Conservation (phyloP, 2,888 invertebrate genomes). For the Thera obeliscata region DNA sequence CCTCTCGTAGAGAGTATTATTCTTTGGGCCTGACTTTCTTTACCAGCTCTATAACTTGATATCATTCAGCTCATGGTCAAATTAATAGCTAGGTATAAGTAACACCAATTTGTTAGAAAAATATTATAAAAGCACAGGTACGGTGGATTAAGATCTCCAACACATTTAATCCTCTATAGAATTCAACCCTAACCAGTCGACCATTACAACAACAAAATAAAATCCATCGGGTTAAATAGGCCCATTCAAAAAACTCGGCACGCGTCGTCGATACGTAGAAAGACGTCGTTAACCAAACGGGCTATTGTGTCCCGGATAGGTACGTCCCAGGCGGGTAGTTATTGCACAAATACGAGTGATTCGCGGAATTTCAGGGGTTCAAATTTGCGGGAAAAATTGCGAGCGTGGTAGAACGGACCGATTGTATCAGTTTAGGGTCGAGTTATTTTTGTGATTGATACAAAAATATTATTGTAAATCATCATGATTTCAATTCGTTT, state of each 20-base stretch:
- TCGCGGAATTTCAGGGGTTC: slow-evolving; percentile 65
- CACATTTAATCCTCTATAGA: slow-evolving; percentile 30
- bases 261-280: slow-evolving; percentile 70
- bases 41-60: too few relatives aligned
- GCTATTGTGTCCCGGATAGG: slow-evolving; percentile 71
- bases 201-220: slow-evolving; percentile 36
- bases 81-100: background rate
- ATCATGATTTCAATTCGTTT: background rate
- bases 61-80: background rate
- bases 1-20: too few relatives aligned
- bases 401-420: slow-evolving; percentile 57
- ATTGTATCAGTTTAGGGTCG: slow-evolving; percentile 70
- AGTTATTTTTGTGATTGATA: slow-evolving; percentile 25
- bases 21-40: too few relatives aligned
- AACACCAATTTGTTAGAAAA: background rate
- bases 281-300: slow-evolving; percentile 81
- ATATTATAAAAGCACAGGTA: slow-evolving; percentile 15
- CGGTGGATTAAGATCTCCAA: slow-evolving; percentile 24
- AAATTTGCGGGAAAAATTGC: slow-evolving; percentile 77
- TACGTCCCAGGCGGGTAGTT: slow-evolving; percentile 70
- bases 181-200: slow-evolving; percentile 31
- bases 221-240: slow-evolving; percentile 41
- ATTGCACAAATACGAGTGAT: slow-evolving; percentile 65
- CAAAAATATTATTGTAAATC: background rate
- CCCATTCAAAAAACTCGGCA: slow-evolving; percentile 71